Base-by-base conservation (phyloP, 1,140 invertebrate species). In the Zaprionus kolodkinae region DNA sequence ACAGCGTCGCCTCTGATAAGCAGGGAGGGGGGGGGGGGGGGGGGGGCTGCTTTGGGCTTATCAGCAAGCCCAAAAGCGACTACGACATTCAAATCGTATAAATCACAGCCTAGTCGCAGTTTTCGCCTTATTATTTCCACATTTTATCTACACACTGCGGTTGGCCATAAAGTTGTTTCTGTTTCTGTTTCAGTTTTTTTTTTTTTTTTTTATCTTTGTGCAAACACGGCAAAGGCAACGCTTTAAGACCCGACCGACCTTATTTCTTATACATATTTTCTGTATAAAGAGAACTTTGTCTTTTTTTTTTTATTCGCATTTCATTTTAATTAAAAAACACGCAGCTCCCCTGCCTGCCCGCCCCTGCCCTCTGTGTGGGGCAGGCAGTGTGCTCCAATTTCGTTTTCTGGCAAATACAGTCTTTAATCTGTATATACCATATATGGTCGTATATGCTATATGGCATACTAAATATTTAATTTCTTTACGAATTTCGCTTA, bases 181-280 rank as follows among this genome's bases (percentile, higher is more conserved):
- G 88, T 70, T 87, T 88, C 80, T 87, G 27, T 35, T 35, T 35
- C 33, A 0, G 6, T 9, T 3, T 67, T 84, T 87, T 87, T 88
- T 87, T 85, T 88, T 73, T 84, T n/a, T 87, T 88, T 84, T 87
- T 87, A 87, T 87, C 84, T 88, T 73, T 84, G 78, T 84, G 84
- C 84, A 87, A 87, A 87, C 84, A 87, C 35, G 6, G 64, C 54
- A 78, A 36, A 70, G n/a, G 73, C 73, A 72, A 79, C 55, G 84
- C 64, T 70, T 80, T 87, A 87, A 88, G 73, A 82, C 79, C 80
- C 85, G 70, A 52, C 64, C 84, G 83, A 88, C 83, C 83, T 70
- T 89, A 88, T 89, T 88, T 81, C 62, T 30, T 30, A 30, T 2
- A 30, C 40, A 52, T 60, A 38, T 77, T 79, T 77, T 81, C 86